These are phyloP conservation scores for Brachionus calyciflorus DNA, from an alignment of 1,140 invertebrate species.

Conservation along the genomic window DNA sequence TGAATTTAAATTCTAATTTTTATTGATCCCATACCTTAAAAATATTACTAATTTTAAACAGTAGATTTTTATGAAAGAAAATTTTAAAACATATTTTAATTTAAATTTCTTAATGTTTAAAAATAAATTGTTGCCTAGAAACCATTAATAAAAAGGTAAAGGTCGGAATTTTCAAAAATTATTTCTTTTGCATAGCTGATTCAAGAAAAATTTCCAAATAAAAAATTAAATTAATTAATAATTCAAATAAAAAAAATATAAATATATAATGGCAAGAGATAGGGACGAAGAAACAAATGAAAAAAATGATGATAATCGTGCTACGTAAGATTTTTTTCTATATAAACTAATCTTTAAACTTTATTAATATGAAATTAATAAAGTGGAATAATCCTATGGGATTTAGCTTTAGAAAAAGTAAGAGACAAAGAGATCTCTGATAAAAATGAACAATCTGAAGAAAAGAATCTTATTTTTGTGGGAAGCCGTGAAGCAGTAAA, in stretches of 20 bases:
- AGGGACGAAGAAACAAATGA: not conserved
- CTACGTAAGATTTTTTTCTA: not conserved
- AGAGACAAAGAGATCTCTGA: constrained; percentile 48
- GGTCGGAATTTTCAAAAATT: constrained; percentile 6
- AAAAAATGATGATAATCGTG: not conserved
- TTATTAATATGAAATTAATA: too few relatives aligned
- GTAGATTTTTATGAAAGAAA: too few relatives aligned
- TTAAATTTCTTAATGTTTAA: not conserved
- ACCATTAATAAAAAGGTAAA: not conserved
- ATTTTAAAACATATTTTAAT: not conserved
- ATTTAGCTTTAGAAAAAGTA: constrained; percentile 29
- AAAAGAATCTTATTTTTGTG: constrained; percentile 54
- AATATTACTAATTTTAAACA: too few relatives aligned
- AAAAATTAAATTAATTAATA: not conserved
- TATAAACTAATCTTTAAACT: not conserved
- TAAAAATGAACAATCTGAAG: constrained; percentile 47
- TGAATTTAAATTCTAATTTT: too few relatives aligned
- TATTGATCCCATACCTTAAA: too few relatives aligned
- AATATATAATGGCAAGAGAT: not conserved
- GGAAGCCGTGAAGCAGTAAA: constrained; percentile 53
- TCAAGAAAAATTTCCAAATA: too few relatives aligned
- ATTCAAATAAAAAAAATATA: not conserved
- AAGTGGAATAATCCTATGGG: constrained; percentile 12
- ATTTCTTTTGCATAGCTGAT: too few relatives aligned
- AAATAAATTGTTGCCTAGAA: not conserved